Evolutionary conservation across 2,888 invertebrate species (phyloP).

Genomic region (Synanthedon vespiformis): DNA sequence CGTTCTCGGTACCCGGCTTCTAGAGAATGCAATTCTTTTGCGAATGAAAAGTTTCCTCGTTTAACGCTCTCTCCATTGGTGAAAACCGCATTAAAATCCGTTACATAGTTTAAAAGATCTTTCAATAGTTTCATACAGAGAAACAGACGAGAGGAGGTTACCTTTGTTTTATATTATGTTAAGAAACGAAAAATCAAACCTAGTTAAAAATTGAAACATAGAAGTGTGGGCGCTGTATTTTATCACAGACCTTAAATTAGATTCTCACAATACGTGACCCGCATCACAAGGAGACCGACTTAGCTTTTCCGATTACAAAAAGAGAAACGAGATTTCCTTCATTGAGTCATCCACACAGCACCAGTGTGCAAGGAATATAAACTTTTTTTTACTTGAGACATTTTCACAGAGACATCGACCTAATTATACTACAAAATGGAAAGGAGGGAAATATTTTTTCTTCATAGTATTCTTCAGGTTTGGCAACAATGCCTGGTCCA

Average conservation of each 20-base stretch:
- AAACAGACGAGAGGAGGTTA: too few species aligned
- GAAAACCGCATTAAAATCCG: too few species aligned
- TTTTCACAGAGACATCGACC: background rate
- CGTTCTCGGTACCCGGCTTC: too few species aligned
- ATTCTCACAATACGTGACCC: conserved; percentile 21
- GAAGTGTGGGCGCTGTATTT: conserved; percentile 13
- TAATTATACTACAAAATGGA: conserved; percentile 8
- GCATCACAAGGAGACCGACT: conserved; percentile 23
- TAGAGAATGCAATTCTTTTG: too few species aligned
- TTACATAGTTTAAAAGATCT: too few species aligned
- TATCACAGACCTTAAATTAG: conserved; percentile 21
- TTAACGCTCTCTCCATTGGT: too few species aligned
- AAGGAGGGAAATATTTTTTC: background rate
- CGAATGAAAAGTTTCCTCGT: too few species aligned
- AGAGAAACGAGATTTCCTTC: conserved; percentile 3
- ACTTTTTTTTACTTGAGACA: background rate
- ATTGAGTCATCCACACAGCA: background rate
- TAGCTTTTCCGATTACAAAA: conserved; percentile 27
- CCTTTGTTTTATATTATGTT: too few species aligned
- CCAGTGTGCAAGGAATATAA: background rate
- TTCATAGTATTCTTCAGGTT: too few species aligned
- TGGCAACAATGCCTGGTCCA: too few species aligned
- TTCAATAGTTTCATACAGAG: too few species aligned
- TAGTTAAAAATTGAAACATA: conserved; percentile 12
- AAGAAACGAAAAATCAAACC: conserved; percentile 3